Evolutionary conservation across 2,113 vertebrate genomes (phyloP), one percentile per base, ranked within the genome.

Genomic region (Paralichthys olivaceus): DNA sequence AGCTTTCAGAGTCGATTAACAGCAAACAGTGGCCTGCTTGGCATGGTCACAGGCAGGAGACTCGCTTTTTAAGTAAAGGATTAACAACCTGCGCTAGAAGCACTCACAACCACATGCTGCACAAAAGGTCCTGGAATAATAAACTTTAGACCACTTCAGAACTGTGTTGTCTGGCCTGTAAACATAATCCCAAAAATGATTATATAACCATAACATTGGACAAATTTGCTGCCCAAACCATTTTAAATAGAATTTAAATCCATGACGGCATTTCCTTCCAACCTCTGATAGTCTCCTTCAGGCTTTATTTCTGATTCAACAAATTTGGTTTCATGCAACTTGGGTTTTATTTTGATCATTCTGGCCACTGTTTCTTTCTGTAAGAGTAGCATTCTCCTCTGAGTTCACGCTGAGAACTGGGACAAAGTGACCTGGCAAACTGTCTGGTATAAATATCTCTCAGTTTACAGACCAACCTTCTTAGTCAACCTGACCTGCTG

Each of bases 1-100:
- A 72, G 86, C 81, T 87, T 84, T 92, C 81, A 83, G 81, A 84
- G 86, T 86, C 76, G 53, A 77, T 84, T 81, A 79, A 69, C 51
- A 17, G 79, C 23, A 20, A 61, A 14, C n/a, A 6, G 40, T 22
- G 81, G 61, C 49, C 43, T 1, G 49, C 34, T 25, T 19, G 67
- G 69, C 43, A 40, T 51, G 17, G 54, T 77, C 37, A 25, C 51
- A 64, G 61, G 45, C 58, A 56, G 45, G 61, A 72, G 71, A 54
- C 58, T 14, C 3, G n/a, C 37, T 55, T 37, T 37, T 37, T 29
- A 60, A 67, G 51, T 17, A 59, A 37, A 45, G 63, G 47, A 76
- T 70, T 70, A 62, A 84, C 72, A 57, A 68, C 68, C 69, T 32
- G 54, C 7, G 43, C 56, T 47, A 2, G 22, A 9, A 20, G 40